A percentile compares a stretch with the other conserved stretches of the same genome.
Conservation (phyloP, 2,888 invertebrate species). For the Ferrisia virgata region DNA sequence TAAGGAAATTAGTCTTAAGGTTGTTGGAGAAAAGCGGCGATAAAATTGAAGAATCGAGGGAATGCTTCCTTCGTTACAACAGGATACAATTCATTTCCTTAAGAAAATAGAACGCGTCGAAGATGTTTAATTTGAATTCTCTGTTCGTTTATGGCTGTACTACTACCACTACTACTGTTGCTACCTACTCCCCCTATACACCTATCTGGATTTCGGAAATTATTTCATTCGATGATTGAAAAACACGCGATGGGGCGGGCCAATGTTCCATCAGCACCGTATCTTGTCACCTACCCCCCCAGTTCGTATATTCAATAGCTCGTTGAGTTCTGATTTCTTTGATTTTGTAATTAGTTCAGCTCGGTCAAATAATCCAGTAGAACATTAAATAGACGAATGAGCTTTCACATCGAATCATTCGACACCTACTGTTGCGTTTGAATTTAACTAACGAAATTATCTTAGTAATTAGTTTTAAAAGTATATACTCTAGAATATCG, state of each 20-base stretch:
- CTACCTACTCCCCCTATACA: no score
- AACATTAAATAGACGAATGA: no score
- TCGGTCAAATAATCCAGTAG: no score
- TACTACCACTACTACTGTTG: not conserved
- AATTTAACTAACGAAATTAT: no score
- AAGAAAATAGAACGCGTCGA: constrained; percentile 40
- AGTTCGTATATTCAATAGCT: no score
- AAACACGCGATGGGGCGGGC: not conserved
- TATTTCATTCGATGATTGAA: constrained; percentile 22
- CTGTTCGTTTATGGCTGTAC: not conserved
- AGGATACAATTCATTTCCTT: constrained; percentile 42
- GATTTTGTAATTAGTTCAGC: no score
- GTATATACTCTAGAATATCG: no score
- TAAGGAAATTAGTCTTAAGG: constrained; percentile 18
- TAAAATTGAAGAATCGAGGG: constrained; percentile 9
- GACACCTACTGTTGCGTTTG: no score
- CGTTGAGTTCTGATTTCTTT: no score
- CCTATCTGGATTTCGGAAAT: constrained; percentile 24
- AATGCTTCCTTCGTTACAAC: constrained; percentile 6
- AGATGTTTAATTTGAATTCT: constrained; percentile 36
- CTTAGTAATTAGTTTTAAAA: no score
- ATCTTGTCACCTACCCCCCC: no score
- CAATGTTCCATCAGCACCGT: not conserved
- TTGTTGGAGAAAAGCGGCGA: not conserved
- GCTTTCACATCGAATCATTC: no score